A percentile compares a stretch with the other conserved stretches of the same genome.
phyloP scores from a whole-genome alignment of 2,113 vertebrate species.

The Hucho hucho region DNA sequence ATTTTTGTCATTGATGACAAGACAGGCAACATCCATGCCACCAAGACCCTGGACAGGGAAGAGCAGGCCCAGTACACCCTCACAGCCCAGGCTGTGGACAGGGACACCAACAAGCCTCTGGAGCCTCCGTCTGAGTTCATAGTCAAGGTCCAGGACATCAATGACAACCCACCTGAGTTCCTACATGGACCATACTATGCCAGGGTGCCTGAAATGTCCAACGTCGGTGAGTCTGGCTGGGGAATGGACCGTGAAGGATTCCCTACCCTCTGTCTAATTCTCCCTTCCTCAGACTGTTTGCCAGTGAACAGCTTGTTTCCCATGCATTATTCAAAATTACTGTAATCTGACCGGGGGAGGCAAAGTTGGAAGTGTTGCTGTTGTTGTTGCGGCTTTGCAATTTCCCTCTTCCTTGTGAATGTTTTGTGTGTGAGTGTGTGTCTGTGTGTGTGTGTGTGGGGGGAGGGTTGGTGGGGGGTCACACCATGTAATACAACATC shows the following conservation, averaged over 20 bases:
- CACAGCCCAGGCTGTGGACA: constrained; percentile 92
- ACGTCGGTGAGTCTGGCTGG: constrained; percentile 86
- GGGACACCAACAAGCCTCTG: constrained; percentile 90
- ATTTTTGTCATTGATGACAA: constrained; percentile 99
- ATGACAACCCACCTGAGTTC: constrained; percentile 96
- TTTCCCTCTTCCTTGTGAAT: not conserved
- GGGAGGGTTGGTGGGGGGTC: too few relatives aligned
- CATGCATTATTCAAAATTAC: constrained; percentile 39
- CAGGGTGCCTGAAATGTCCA: constrained; percentile 95
- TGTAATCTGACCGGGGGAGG: constrained; percentile 38
- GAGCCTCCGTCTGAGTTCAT: constrained; percentile 98
- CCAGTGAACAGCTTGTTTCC: constrained; percentile 14
- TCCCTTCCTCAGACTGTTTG: not conserved
- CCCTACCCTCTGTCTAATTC: not conserved
- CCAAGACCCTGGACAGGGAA: constrained; percentile 95
- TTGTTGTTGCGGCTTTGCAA: not conserved
- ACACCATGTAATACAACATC: constrained; percentile 45
- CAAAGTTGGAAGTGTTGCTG: constrained; percentile 2
- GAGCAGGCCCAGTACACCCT: constrained; percentile 96
- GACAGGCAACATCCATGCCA: constrained; percentile 98
- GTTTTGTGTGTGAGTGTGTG: too few relatives aligned
- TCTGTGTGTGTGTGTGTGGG: not conserved
- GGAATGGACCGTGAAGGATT: not conserved
- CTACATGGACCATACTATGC: constrained; percentile 94
- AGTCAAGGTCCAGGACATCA: constrained; percentile 99